Evolutionary conservation across 2,888 invertebrate species (phyloP).

Genomic region (Alviniconcha strummeri): DNA sequence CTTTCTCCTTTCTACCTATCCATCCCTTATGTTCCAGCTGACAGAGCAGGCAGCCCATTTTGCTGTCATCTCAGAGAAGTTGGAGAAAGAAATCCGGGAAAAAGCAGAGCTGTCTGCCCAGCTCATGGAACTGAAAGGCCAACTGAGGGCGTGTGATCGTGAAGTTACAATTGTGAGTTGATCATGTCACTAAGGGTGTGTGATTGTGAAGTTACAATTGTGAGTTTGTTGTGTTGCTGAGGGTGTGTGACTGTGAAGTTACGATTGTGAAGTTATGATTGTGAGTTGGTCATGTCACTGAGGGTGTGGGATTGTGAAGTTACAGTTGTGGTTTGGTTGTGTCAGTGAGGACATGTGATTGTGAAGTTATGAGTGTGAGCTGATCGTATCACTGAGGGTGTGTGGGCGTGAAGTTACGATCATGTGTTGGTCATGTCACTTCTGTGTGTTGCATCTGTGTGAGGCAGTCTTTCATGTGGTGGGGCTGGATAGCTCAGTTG

Average conservation of each 20-base stretch:
- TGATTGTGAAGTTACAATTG: too few species aligned
- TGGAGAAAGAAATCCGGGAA: constrained; percentile 65
- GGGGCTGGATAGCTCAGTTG: too few species aligned
- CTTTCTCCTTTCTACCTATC: not conserved
- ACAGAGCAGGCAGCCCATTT: constrained; percentile 59
- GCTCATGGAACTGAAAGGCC: constrained; percentile 60
- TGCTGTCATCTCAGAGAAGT: constrained; percentile 57
- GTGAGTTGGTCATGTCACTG: constrained; percentile 41
- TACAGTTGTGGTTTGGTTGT: constrained; percentile 52
- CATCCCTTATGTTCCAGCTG: constrained; percentile 49
- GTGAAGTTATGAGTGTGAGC: too few species aligned
- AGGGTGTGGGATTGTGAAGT: constrained; percentile 66
- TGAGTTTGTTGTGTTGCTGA: constrained; percentile 36
- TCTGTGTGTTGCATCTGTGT: too few species aligned
- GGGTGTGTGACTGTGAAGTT: constrained; percentile 65
- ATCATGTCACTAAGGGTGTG: too few species aligned
- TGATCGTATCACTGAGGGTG: constrained; percentile 36
- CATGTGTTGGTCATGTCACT: too few species aligned
- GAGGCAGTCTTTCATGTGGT: too few species aligned
- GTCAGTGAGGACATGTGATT: too few species aligned
- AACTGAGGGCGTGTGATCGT: constrained; percentile 64
- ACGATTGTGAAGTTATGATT: constrained; percentile 43
- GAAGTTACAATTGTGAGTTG: constrained; percentile 64
- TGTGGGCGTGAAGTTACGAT: too few species aligned
- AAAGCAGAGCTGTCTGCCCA: constrained; percentile 63